Evolutionary conservation across 2,797 vertebrate species (phyloP).

Genomic region (Poliocrania exsul): DNA sequence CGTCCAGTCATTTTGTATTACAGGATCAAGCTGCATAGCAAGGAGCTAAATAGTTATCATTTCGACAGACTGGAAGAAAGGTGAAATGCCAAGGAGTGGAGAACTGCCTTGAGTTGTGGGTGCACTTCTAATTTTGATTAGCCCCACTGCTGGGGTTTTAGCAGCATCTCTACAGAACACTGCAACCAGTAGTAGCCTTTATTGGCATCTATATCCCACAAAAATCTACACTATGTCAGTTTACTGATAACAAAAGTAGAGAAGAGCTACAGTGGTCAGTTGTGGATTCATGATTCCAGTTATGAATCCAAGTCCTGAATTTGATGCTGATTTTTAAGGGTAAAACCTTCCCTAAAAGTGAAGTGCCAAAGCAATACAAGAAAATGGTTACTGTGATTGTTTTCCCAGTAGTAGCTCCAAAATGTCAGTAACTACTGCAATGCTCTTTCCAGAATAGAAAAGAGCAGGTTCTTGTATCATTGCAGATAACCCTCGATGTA

Average conservation of each 20-base stretch:
- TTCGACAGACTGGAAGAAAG: not conserved
- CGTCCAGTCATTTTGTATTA: not conserved
- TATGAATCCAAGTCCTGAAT: not conserved
- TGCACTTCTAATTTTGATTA: not conserved
- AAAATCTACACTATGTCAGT: rapidly evolving
- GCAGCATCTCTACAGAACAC: rapidly evolving
- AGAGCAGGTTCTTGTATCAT: not conserved
- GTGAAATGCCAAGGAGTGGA: not conserved
- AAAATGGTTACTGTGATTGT: not conserved
- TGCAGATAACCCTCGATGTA: not conserved
- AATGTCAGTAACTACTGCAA: not conserved
- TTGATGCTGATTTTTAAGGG: not conserved
- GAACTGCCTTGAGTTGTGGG: not conserved
- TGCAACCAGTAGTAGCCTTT: not conserved
- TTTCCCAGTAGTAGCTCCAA: not conserved
- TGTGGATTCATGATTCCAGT: not conserved
- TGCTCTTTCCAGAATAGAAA: not conserved
- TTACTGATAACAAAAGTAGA: not conserved
- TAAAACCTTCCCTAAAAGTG: not conserved
- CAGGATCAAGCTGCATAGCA: not conserved
- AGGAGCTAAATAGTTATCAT: not conserved
- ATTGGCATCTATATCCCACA: rapidly evolving
- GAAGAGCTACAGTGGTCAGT: not conserved
- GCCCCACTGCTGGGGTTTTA: not conserved
- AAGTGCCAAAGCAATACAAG: not conserved